Conservation (phyloP, 2,888 invertebrate species). For the Galerucella pusilla region DNA sequence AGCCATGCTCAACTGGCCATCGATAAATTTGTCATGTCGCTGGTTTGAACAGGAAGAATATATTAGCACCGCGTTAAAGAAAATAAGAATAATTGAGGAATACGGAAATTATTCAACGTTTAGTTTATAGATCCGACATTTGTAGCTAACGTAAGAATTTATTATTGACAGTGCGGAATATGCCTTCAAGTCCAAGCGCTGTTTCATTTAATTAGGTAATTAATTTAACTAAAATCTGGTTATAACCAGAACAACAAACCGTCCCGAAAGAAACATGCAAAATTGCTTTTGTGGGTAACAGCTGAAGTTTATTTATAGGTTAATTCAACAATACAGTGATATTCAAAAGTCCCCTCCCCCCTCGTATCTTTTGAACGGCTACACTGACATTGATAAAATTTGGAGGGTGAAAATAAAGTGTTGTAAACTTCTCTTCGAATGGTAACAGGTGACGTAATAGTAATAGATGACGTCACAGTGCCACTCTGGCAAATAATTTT, state of each 20-base stretch:
- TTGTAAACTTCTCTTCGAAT: too few relatives aligned
- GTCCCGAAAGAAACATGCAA: not conserved
- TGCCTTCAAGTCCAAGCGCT: not conserved
- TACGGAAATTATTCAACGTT: slow-evolving; percentile 48
- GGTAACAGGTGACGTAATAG: too few relatives aligned
- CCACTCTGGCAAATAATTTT: too few relatives aligned
- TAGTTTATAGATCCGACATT: slow-evolving; percentile 40
- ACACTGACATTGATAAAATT: too few relatives aligned
- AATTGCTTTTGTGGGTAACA: too few relatives aligned
- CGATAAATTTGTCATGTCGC: slow-evolving; percentile 56
- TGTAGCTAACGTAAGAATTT: slow-evolving; percentile 28
- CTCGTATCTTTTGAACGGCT: too few relatives aligned
- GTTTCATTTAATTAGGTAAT: slow-evolving; percentile 6
- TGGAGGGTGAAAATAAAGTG: too few relatives aligned
- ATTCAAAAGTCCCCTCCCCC: too few relatives aligned
- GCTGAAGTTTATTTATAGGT: too few relatives aligned
- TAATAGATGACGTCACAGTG: too few relatives aligned
- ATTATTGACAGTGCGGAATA: slow-evolving; percentile 17
- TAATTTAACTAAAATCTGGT: not conserved
- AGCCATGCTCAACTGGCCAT: slow-evolving; percentile 43
- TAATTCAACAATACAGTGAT: too few relatives aligned
- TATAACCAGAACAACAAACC: not conserved
- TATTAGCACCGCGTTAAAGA: slow-evolving; percentile 50
- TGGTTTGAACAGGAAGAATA: slow-evolving; percentile 54
- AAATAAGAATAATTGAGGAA: slow-evolving; percentile 47